Conservation (phyloP, 2,113 vertebrate genomes). For the Scolopax mira region DNA sequence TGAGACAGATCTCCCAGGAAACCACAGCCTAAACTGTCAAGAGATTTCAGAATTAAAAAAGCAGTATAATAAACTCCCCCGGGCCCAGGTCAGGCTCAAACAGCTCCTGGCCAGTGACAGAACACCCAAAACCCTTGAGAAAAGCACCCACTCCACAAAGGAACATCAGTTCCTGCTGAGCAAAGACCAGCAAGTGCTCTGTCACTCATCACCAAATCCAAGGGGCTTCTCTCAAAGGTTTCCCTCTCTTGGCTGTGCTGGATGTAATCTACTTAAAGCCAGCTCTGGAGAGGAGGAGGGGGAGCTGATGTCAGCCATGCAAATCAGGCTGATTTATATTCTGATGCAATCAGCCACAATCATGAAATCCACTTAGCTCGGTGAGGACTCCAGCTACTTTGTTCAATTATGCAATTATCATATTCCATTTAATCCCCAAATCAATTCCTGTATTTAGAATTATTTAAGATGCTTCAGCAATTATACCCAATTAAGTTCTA, state of each 20-base stretch:
- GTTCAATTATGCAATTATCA: conserved; percentile 70
- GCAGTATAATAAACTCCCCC: background rate
- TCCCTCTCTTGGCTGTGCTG: background rate
- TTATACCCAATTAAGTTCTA: conserved; percentile 64
- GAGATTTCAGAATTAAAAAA: background rate
- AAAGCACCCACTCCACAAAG: background rate
- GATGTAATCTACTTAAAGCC: background rate
- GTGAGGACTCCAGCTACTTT: conserved; percentile 64
- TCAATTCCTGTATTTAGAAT: conserved; percentile 72
- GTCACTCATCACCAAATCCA: background rate
- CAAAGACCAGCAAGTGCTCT: fast-evolving
- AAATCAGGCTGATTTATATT: conserved; percentile 65
- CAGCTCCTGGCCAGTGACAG: background rate
- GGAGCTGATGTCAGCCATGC: conserved; percentile 4
- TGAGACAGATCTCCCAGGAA: background rate
- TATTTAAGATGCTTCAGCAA: conserved; percentile 68
- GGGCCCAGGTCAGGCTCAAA: background rate
- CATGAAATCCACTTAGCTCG: conserved; percentile 61
- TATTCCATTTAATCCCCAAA: conserved; percentile 70
- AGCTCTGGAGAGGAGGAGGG: background rate
- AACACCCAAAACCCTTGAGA: background rate
- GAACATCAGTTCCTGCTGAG: background rate
- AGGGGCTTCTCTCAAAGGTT: background rate
- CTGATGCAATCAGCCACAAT: conserved; percentile 67
- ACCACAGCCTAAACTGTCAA: background rate